Evolutionary conservation across 2,113 vertebrate species (phyloP), one percentile per base, ranked within the genome.

Genomic region (Megaceryle maxima): DNA sequence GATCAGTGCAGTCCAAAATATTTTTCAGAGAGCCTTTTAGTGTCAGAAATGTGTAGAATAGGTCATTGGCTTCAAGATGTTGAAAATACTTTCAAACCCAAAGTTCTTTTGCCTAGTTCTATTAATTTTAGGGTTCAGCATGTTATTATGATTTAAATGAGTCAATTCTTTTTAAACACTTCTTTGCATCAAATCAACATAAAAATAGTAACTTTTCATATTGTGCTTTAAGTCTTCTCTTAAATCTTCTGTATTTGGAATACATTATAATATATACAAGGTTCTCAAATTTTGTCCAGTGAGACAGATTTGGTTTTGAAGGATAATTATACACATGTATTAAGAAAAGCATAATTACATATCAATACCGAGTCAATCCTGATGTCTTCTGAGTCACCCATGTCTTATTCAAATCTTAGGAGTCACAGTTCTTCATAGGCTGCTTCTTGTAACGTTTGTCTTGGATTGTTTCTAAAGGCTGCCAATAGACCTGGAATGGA

Each of bases 241-340:
- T 20, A 72, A 75, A 59, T 75, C 3, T 44, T 60, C 31, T 26
- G 5, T 56, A 56, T 60, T 50, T 73, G 44, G 22, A 55, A 60
- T 20, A 50, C 14, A 31, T 29, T 50, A 26, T 28, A 76, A 55
- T 17, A 73, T 7, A 17, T 29, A 62, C 2, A 6, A 41, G 0
- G 6, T 31, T 50, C 10, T 64, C 28, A 28, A 7, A 3, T 44
- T 73, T 5, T 44, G 5, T 43, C 28, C 26, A 15, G 3, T 1
- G 2, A 76, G 16, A 55, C 4, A 43, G 6, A 3, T 51, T 31
- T 73, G 4, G 0, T 80, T 86, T 59, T 60, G 19, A 69, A 73
- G 7, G 11, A 13, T 26, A 83, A n/a, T 50, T 66, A 56, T n/a
- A 69, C 9, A 16, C 3, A 26, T 0, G 0, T 67, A 63, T 16